Base-by-base conservation (phyloP, 2,797 vertebrate species). In the Coccyzus lansbergi region DNA sequence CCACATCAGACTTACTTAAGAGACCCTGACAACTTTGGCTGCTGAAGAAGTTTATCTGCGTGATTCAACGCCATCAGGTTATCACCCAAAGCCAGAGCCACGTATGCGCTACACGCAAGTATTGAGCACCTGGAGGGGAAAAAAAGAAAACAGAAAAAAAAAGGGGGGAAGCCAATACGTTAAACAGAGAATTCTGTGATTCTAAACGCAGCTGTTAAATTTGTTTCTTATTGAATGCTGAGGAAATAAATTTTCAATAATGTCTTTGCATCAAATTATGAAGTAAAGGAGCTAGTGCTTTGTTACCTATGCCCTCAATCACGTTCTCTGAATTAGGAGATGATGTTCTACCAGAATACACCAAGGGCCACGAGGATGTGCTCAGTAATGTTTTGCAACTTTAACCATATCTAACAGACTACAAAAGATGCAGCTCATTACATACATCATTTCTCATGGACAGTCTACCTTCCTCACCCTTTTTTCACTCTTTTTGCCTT, bases 21-120 rank as follows among this genome's bases (percentile, higher is more conserved):
- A 48, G 99, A 99, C 83, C 99, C 99, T 5, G 99, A 99, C 84
- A 99, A 98, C 95, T 99, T 99, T 58, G 98, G 98, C 95, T 99
- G 99, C 97, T 99, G 98, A 82, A 99, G 98, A 85, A 99, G 98
- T 92, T 99, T 99, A 92, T 99, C 99, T 55, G 99, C 99, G 1
- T 99, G 99, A 95, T 98, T 99, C 87, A 99, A 94, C 89, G 99
- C 99, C 98, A 99, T 99, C 38, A 99, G 98, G 97, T 99, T 99
- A 94, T 99, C 99, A 19, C 99, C 99, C 96, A 99, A 96, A 56
- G 98, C 99, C 92, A 99, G 97, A 9, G 99, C 99, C 90, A 99
- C 99, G 0, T 99, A 99, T 8, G 99, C 98, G 68, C 99, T 99
- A 74, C 99, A 99, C 6, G 99, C 99, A 80, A 99, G 98, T 76